A percentile compares a stretch with the other conserved stretches of the same genome.
Conservation (phyloP, 2,888 invertebrate species). For the Pollenia labialis region DNA sequence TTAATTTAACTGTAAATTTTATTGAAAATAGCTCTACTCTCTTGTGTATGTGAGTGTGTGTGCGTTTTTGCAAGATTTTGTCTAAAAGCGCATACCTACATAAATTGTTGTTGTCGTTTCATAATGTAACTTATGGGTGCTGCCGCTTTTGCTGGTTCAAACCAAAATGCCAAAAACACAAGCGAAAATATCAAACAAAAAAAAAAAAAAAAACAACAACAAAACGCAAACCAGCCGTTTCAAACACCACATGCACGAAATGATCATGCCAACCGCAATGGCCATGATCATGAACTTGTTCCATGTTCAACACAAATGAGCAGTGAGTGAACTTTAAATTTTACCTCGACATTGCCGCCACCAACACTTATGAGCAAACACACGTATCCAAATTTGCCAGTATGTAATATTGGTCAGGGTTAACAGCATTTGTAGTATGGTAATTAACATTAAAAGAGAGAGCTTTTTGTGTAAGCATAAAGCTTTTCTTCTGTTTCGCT, state of each 20-base stretch:
- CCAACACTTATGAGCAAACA: neutral
- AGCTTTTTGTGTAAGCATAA: constrained; percentile 59
- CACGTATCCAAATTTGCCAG: constrained; percentile 4
- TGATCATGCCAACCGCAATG: constrained; percentile 60
- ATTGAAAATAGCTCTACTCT: constrained; percentile 48
- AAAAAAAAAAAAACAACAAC: neutral
- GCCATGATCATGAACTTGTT: constrained; percentile 74
- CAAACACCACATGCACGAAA: constrained; percentile 15
- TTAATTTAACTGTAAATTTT: constrained; percentile 70
- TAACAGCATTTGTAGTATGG: constrained; percentile 35
- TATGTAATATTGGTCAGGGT: constrained; percentile 46
- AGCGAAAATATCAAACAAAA: neutral
- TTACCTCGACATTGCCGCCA: neutral
- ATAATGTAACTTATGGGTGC: neutral
- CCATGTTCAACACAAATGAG: constrained; percentile 53
- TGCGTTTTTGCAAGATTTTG: constrained; percentile 9
- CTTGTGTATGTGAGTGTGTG: neutral
- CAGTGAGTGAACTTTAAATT: constrained; percentile 28
- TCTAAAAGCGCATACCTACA: constrained; percentile 8
- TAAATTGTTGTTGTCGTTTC: constrained; percentile 31
- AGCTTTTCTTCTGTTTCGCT: constrained; percentile 42
- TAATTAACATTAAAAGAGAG: constrained; percentile 56
- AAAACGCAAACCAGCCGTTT: neutral
- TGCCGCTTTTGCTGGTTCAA: neutral
- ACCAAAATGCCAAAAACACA: constrained; percentile 29